Evolutionary conservation across 2,797 vertebrate genomes (phyloP).

Genomic region (Enteromius unitaeniatus): DNA sequence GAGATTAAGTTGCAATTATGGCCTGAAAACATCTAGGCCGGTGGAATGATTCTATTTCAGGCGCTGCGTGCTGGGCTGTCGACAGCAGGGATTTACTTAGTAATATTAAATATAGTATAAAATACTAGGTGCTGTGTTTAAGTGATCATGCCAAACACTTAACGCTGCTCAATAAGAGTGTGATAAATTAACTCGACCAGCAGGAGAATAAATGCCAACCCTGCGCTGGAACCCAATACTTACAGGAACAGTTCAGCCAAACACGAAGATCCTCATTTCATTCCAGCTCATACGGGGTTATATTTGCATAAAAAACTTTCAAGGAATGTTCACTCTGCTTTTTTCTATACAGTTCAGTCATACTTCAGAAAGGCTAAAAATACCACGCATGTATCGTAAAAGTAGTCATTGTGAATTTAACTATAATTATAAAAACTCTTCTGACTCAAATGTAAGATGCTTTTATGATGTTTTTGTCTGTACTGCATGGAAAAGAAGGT

Average conservation of each 20-base stretch:
- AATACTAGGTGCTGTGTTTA: conserved; percentile 26
- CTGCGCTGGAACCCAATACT: background rate
- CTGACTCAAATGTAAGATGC: background rate
- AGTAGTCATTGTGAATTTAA: background rate
- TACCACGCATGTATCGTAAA: background rate
- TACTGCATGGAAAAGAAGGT: background rate
- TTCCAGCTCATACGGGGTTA: background rate
- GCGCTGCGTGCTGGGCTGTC: conserved; percentile 32
- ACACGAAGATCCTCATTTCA: background rate
- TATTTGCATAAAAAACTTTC: background rate
- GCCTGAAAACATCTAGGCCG: conserved; percentile 57
- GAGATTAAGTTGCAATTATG: conserved; percentile 65
- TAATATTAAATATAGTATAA: conserved; percentile 50
- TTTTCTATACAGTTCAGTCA: background rate
- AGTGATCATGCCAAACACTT: conserved; percentile 31
- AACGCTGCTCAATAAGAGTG: conserved; percentile 15
- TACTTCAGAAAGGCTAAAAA: background rate
- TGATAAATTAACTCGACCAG: conserved; percentile 42
- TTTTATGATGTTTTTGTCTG: background rate
- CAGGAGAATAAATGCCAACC: conserved; percentile 41
- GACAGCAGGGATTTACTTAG: conserved; percentile 51
- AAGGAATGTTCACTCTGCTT: background rate
- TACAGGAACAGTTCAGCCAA: background rate
- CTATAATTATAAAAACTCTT: background rate
- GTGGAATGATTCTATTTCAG: conserved; percentile 55